A percentile compares a stretch with the other conserved stretches of the same genome.
Evolutionary conservation across 2,113 vertebrate genomes (phyloP).

Genomic region (Theristicus caerulescens): DNA sequence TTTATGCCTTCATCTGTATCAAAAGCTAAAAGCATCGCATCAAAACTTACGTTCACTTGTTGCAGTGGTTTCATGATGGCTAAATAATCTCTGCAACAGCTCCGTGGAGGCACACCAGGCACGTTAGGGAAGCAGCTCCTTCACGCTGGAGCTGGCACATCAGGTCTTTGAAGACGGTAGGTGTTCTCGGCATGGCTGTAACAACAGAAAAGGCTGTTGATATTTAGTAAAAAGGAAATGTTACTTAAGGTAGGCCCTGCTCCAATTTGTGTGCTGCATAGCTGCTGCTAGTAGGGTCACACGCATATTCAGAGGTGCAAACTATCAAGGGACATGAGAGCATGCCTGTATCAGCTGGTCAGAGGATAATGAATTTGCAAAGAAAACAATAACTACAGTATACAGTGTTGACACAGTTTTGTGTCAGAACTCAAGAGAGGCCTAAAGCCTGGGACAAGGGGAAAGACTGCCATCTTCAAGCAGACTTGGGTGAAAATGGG

Average conservation of each 20-base stretch:
- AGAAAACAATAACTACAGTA: not conserved
- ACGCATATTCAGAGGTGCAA: not conserved
- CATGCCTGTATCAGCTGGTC: not conserved
- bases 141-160: not conserved
- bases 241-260: not conserved
- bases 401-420: not conserved
- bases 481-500: not conserved
- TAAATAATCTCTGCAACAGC: not conserved
- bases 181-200: not conserved
- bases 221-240: not conserved
- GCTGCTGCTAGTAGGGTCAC: not conserved
- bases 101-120: not conserved
- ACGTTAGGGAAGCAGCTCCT: not conserved
- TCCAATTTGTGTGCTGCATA: not conserved
- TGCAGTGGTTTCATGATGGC: not conserved
- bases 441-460: not conserved
- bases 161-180: not conserved
- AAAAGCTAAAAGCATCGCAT: not conserved
- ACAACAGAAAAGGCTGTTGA: not conserved
- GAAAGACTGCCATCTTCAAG: not conserved
- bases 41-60: not conserved
- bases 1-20: conserved; percentile 23
- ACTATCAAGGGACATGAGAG: not conserved
- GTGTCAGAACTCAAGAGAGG: not conserved
- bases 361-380: not conserved